A percentile compares a stretch with the other conserved stretches of the same genome.
Conservation (phyloP, 2,797 vertebrate genomes). For the Fundulus diaphanus region DNA sequence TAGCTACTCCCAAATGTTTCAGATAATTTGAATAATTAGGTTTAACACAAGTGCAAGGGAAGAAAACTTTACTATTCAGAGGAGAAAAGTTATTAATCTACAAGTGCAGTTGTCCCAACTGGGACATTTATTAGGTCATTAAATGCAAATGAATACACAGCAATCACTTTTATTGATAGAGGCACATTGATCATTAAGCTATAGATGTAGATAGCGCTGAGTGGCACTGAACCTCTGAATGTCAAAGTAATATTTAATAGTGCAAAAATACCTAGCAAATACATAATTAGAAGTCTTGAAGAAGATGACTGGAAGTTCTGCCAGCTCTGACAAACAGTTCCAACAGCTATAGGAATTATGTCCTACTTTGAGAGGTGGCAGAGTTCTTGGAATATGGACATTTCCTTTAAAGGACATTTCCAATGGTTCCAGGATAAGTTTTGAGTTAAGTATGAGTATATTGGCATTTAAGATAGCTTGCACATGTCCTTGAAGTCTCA, state of each 20-base stretch:
- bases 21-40: neutral
- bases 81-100: neutral
- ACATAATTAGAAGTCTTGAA: neutral
- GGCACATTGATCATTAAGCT: conserved; percentile 47
- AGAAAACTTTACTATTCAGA: neutral
- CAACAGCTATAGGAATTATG: neutral
- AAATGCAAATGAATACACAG: conserved; percentile 67
- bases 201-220: conserved; percentile 7
- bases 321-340: neutral
- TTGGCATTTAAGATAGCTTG: neutral
- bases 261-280: neutral
- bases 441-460: neutral
- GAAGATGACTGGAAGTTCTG: neutral
- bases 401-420: neutral
- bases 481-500: neutral
- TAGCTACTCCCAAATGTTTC: neutral
- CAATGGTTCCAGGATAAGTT: neutral
- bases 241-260: neutral
- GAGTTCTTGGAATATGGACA: neutral
- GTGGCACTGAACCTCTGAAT: conserved; percentile 45
- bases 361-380: neutral
- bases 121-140: conserved; percentile 55
- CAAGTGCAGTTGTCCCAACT: neutral
- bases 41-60: neutral
- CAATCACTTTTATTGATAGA: conserved; percentile 57